Base-by-base conservation (phyloP, 92 coral and sea anemone species). In the Epizoanthus ramosus region DNA sequence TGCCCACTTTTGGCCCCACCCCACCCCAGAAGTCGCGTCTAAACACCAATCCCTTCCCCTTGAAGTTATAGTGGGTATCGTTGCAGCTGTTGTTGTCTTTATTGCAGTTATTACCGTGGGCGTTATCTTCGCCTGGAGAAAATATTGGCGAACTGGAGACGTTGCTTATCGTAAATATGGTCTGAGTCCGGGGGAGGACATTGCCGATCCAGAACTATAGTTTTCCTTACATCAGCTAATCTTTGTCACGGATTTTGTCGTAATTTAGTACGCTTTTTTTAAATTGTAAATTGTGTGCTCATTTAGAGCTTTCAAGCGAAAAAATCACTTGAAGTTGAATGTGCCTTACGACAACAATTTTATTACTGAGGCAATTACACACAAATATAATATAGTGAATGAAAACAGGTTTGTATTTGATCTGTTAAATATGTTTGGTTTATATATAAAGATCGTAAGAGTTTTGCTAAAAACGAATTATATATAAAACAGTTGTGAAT, bases 1-100 rank as follows among this genome's bases (percentile, higher is more conserved):
- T 45, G 8, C 82, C 6, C 65, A 77, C 63, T 61, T 61, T 43
- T 77, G 82, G 82, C 66, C 82, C 58, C 43, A 15, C 58, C 15
- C 67, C 12, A 18, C n/a, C 23, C 37, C 54, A 9, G 39, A 75
- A 53, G 80, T 33, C 28, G 64, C 50, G 35, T 33, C 67, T 28
- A 77, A 61, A 6, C 31, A 60, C 57, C 82, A 58, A 21, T 23
- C 82, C 25, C 63, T 77, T 39, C 71, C 82, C 71, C 71, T 59
- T 77, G 82, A 77, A 57, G 71, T 77, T 3, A 77, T 61, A 9
- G 71, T 6, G 16, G 71, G 71, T n/a, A 59, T 77, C 47, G 43
- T 77, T 39, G 14, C 47, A 57, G 82, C 82, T 10, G 58, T 77
- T 0, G 59, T 61, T 14, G 14, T 77, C 21, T 50, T 50, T 50